A percentile compares a stretch with the other conserved stretches of the same genome.
These are phyloP conservation scores for Gymnarchus niloticus DNA, from an alignment of 2,113 vertebrate species.

Conservation along the genomic window DNA sequence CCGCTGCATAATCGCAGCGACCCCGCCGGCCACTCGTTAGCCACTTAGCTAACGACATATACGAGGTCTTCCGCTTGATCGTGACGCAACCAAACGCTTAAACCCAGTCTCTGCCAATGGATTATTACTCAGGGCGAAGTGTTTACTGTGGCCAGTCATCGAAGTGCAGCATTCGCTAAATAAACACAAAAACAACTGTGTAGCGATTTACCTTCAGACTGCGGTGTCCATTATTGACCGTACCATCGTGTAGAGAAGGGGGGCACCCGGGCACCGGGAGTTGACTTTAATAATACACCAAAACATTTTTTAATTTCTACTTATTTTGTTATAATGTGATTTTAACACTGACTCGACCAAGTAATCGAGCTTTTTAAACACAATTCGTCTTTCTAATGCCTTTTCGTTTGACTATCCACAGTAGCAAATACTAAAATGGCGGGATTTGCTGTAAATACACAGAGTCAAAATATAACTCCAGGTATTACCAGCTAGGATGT, in stretches of 20 bases:
- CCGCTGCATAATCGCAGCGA: neutral
- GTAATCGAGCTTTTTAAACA: no score
- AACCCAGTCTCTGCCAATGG: neutral
- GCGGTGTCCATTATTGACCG: conserved; percentile 26
- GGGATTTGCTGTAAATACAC: neutral
- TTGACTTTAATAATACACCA: neutral
- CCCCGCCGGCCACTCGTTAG: neutral
- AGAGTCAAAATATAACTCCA: neutral
- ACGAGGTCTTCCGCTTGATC: neutral
- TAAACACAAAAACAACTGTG: neutral
- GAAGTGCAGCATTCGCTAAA: neutral
- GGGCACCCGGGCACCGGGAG: neutral
- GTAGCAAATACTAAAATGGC: neutral
- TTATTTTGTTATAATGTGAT: neutral
- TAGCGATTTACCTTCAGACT: conserved; percentile 19
- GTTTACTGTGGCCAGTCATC: no score
- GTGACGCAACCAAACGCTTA: neutral
- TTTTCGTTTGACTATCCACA: neutral
- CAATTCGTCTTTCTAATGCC: neutral
- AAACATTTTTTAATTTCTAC: no score
- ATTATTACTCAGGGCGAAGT: neutral
- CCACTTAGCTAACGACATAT: neutral
- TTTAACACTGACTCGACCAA: neutral
- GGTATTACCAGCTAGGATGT: neutral
- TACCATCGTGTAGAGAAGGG: conserved; percentile 7